Percentiles rank a stretch among this genome's conserved stretches.
phyloP scores from a whole-genome alignment of 2,797 vertebrate genomes.

The Percopsis omiscomaycus region DNA sequence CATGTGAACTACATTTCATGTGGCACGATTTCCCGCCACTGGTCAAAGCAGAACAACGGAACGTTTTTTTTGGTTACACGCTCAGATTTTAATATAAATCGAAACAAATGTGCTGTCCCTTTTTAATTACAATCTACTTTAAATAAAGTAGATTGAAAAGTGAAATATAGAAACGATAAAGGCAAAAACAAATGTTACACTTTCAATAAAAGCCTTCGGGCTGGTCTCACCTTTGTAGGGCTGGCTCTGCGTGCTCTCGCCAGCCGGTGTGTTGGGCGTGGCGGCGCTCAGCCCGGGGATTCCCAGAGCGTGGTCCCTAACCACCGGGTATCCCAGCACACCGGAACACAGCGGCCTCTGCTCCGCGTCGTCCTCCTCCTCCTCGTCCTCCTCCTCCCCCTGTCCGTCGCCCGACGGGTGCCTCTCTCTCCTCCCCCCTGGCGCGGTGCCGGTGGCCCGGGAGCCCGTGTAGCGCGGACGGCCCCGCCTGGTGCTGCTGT shows the following conservation, averaged over 20 bases:
- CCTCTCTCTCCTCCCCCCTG: conserved; percentile 70
- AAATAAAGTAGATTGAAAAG: neutral
- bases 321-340: conserved; percentile 80
- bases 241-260: conserved; percentile 66
- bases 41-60: no score
- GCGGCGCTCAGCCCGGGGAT: conserved; percentile 71
- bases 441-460: conserved; percentile 4
- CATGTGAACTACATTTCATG: no score
- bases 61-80: no score
- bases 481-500: conserved; percentile 67
- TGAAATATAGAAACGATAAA: no score
- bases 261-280: conserved; percentile 63
- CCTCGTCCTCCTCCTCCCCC: conserved; percentile 51
- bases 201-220: neutral
- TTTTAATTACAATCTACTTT: no score
- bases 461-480: conserved; percentile 63
- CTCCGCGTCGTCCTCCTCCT: conserved; percentile 72
- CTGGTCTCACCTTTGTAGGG: conserved; percentile 81
- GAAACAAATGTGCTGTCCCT: no score
- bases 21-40: no score
- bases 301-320: conserved; percentile 77
- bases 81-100: no score
- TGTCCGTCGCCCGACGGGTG: conserved; percentile 24
- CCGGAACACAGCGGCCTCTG: conserved; percentile 86
- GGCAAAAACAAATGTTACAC: neutral